Conservation (phyloP, 2,113 vertebrate genomes). For the Nanorana parkeri region DNA sequence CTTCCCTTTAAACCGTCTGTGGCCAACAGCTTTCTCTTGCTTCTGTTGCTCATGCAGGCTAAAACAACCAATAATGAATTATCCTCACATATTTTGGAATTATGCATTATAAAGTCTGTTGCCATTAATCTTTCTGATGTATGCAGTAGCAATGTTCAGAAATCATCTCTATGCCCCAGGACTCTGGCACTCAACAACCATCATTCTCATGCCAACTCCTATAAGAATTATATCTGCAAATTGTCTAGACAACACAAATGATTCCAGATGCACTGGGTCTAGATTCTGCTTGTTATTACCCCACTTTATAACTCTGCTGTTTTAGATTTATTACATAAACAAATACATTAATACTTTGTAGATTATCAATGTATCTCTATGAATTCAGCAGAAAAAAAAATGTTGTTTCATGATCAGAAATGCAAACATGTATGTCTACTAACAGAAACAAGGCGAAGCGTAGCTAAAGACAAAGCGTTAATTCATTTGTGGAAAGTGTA, state of each 20-base stretch:
- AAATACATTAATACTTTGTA: neutral
- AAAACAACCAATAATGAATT: neutral
- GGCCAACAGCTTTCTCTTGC: too few species aligned
- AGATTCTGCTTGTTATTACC: conserved; percentile 18
- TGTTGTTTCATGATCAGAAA: too few species aligned
- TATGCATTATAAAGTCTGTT: neutral
- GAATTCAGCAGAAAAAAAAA: too few species aligned
- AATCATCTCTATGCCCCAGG: neutral
- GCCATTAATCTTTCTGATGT: neutral
- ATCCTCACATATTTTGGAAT: neutral
- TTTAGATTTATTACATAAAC: conserved; percentile 3
- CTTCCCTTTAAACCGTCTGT: too few species aligned
- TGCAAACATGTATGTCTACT: too few species aligned
- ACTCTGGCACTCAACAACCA: neutral
- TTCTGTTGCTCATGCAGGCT: too few species aligned
- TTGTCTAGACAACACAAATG: conserved; percentile 37
- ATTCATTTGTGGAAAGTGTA: too few species aligned
- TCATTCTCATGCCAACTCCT: conserved; percentile 19
- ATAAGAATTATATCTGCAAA: conserved; percentile 15
- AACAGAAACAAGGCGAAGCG: too few species aligned
- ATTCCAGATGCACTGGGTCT: conserved; percentile 24
- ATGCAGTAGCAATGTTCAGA: neutral
- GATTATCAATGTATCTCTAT: neutral
- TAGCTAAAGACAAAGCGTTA: too few species aligned
- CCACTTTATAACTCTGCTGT: conserved; percentile 8